Base-by-base conservation (phyloP, 1,140 invertebrate species). In the Lasioglossum albipes region DNA sequence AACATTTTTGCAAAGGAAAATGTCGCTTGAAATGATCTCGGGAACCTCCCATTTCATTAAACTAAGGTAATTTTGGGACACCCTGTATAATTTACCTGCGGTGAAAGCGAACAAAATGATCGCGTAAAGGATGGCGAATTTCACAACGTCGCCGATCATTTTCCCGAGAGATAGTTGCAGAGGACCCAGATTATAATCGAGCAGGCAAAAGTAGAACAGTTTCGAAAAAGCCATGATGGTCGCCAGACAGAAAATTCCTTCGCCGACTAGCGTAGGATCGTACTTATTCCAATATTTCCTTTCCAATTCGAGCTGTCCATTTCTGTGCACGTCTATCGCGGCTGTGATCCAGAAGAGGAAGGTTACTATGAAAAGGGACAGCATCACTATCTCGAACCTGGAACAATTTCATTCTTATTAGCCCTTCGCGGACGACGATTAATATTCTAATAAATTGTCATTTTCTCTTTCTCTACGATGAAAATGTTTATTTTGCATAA, bases 201-300 rank as follows among this genome's bases (percentile, higher is more conserved):
- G 85, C 84, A 95, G 94, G 69, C 93, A 95, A 68, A 95, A 91
- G 71, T 94, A 93, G 80, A 95, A 87, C 5, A 96, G 86, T 83
- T 94, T 93, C 70, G 94, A 93, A 81, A 92, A 96, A 49, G 95
- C 95, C 93, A 97, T 95, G 70, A 97, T 96, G 61, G 96, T 96
- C 12, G 95, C 96, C 3, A 96, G 90, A 13, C 96, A 95, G 89
- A 96, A 97, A 36, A 96, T 93, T 22, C 96, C 96, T 91, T 97
- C 96, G 12, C 95, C 95, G 9, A 97, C 94, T 27, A 97, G 91
- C 16, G 95, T 95, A 7, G 96, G 95, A 90, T 97, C 96, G 73
- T 95, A 94, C 71, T 94, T 93, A 84, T 96, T 93, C 96, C 96
- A 97, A 80, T 95, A 94, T 85, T 96, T 95, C 59, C 96, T 91